Evolutionary conservation across 2,113 vertebrate genomes (phyloP), one percentile per base, ranked within the genome.

Genomic region (Sigmodon hispidus): DNA sequence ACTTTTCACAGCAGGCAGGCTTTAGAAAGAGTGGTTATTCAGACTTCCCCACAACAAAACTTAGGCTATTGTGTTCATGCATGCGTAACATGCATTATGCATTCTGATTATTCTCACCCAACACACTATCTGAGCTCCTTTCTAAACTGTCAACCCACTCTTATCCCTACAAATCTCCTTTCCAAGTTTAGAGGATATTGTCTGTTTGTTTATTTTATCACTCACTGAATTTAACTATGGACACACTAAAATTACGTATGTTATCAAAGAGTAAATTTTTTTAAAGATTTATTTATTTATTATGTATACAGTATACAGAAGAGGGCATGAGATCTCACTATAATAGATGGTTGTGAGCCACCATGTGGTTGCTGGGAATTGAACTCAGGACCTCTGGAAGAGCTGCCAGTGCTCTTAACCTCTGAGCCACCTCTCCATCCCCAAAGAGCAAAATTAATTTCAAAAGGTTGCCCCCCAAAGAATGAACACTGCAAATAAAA

Each of bases 11-110:
- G 22, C 57, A 52, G 48, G 36, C 8, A 81, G 45, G 8, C 15
- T 94, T 95, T 86, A 40, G 40, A 81, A 83, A 52, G 52, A 21
- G 79, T 22, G 7, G 1, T 61, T 89, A 52, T 45, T 72, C 92
- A 76, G 67, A 76, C 9, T 89, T 61, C 72, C 5, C 26, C 79
- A 24, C 31, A 45, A 48, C 34, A 89, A 7, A 69, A 84, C 84
- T 29, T 22, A 48, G 52, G 79, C 13, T 59, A 16, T 5, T 59
- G 22, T 17, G 17, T 52, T 79, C 76, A 36, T 52, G 31, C 31
- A 45, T 1, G 26, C 13, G 11, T 34, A 19, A 3, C 16, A 45
- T 84, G 5, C 26, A 31, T 45, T 24, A 63, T 45, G 5, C 15
- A 31, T 45, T 59, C 55, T 45, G 40, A 4, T 63, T 45, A 11